A percentile compares a stretch with the other conserved stretches of the same genome.
Conservation (phyloP, 2,888 invertebrate genomes). For the Pollenia amentaria region DNA sequence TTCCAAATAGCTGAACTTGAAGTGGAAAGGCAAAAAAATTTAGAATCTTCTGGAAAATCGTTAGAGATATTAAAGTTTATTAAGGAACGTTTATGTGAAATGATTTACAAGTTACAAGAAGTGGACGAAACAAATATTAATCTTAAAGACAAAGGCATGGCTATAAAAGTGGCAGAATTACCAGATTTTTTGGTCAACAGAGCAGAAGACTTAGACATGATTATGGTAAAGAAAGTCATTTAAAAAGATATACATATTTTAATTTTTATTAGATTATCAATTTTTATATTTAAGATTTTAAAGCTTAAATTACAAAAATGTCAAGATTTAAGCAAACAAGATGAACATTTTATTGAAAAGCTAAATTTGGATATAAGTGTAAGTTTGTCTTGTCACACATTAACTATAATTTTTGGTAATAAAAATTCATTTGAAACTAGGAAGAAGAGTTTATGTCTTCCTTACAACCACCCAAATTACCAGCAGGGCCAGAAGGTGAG, state of each 20-base stretch:
- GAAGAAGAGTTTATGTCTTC: conserved; percentile 79
- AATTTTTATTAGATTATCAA: neutral
- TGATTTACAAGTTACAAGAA: conserved; percentile 84
- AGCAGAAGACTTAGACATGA: conserved; percentile 81
- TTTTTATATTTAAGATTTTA: conserved; percentile 78
- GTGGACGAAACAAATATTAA: conserved; percentile 83
- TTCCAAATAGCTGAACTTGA: conserved; percentile 86
- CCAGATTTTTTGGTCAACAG: conserved; percentile 80
- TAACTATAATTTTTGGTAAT: too few relatives aligned
- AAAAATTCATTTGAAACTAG: conserved; percentile 47
- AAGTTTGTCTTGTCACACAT: neutral
- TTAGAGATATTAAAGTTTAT: conserved; percentile 81
- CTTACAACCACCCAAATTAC: conserved; percentile 79
- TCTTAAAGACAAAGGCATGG: conserved; percentile 77
- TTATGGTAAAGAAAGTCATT: conserved; percentile 77
- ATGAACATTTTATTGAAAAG: conserved; percentile 78
- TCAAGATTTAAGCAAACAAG: conserved; percentile 79
- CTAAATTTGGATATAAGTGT: conserved; percentile 78
- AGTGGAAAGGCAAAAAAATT: conserved; percentile 83
- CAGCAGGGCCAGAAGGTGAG: conserved; percentile 79
- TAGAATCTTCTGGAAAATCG: conserved; percentile 82
- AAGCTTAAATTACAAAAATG: conserved; percentile 82
- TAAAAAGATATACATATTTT: neutral
- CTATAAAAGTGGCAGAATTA: conserved; percentile 79
- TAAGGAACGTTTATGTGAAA: conserved; percentile 83